These are phyloP conservation scores for Pristionchus japonicus DNA, from an alignment of 2,888 invertebrate species.

Conservation along the genomic window DNA sequence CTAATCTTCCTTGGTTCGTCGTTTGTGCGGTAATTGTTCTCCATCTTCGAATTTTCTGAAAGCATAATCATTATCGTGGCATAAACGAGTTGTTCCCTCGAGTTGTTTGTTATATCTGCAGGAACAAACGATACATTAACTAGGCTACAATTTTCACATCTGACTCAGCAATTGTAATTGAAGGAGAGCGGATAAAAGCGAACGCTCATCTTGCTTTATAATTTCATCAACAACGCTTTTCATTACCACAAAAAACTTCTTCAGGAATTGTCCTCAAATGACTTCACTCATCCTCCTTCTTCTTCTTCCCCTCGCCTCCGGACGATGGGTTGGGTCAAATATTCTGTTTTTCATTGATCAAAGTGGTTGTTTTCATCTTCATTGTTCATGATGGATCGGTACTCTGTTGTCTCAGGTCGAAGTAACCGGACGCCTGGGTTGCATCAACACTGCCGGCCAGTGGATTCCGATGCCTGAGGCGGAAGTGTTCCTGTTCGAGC, in stretches of 20 bases:
- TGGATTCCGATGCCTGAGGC: slow-evolving; percentile 21
- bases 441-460: neutral
- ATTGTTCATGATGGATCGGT: neutral
- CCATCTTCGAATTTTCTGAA: too few species aligned
- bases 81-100: too few species aligned
- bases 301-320: neutral
- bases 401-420: neutral
- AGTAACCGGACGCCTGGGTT: neutral
- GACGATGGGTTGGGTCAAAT: neutral
- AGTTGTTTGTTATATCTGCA: too few species aligned
- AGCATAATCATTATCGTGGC: too few species aligned
- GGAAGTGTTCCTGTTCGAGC: slow-evolving; percentile 1
- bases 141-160: too few species aligned
- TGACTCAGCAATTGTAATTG: too few species aligned
- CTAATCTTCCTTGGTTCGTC: too few species aligned
- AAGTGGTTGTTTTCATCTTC: neutral
- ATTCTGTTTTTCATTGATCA: neutral
- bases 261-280: neutral
- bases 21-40: too few species aligned
- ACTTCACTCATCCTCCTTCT: neutral
- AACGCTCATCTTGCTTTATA: too few species aligned
- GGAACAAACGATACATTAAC: too few species aligned
- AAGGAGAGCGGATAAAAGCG: too few species aligned
- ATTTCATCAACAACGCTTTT: neutral
- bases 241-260: neutral